Evolutionary conservation across 30 jellyfish, hydroid and myxozoan genomes (phyloP).

Genomic region (Morbakka virulenta): DNA sequence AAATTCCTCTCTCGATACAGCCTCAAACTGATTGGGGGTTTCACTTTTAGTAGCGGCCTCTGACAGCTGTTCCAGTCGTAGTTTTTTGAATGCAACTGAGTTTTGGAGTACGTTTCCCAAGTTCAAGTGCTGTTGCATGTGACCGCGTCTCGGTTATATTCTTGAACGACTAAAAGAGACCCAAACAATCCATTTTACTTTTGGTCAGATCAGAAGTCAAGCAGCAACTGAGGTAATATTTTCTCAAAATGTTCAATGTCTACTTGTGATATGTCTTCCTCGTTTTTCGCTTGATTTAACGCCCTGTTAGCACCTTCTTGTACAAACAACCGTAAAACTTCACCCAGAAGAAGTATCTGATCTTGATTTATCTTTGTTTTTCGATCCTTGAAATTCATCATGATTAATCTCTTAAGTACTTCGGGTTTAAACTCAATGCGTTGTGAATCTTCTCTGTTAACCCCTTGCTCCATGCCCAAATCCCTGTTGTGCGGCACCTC

Average conservation of each 20-base stretch:
- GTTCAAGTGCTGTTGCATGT: too few species aligned
- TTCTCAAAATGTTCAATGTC: slow-evolving; percentile 63
- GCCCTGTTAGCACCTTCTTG: slow-evolving; percentile 53
- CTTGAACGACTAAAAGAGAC: too few species aligned
- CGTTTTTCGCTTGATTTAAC: slow-evolving; percentile 26
- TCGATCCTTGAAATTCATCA: slow-evolving; percentile 7
- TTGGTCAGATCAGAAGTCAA: slow-evolving; percentile 10
- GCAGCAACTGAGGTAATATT: slow-evolving; percentile 50
- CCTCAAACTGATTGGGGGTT: too few species aligned
- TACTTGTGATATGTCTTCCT: slow-evolving; percentile 29
- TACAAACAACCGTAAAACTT: slow-evolving; percentile 36
- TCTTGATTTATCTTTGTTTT: slow-evolving; percentile 38
- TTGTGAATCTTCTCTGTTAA: not conserved
- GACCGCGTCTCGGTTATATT: too few species aligned
- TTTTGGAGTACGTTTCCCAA: too few species aligned
- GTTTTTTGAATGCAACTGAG: too few species aligned
- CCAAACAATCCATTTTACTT: too few species aligned
- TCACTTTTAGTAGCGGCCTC: too few species aligned
- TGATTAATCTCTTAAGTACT: slow-evolving; percentile 10
- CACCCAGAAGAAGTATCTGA: slow-evolving; percentile 9
- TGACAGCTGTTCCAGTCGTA: too few species aligned
- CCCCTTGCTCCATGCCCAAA: not conserved
- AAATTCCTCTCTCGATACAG: too few species aligned
- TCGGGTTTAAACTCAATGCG: slow-evolving; percentile 19
- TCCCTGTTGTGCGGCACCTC: too few species aligned